Conservation (phyloP, 1,140 invertebrate species). For the Nephila pilipes region DNA sequence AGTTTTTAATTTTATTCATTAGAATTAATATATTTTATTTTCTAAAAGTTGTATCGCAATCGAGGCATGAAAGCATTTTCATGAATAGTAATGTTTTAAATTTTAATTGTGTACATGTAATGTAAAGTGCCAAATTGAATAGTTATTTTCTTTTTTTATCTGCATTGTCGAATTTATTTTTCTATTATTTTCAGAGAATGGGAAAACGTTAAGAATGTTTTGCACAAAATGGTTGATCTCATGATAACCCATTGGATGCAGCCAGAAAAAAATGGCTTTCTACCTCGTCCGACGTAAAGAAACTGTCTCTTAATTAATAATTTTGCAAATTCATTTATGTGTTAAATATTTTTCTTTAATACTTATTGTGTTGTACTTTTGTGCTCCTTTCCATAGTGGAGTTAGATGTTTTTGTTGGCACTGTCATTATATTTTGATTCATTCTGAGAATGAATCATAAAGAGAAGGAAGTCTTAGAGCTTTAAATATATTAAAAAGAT, state of each 20-base stretch:
- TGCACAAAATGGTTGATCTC: constrained; percentile 89
- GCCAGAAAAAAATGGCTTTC: constrained; percentile 88
- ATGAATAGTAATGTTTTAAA: no score
- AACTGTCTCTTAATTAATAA: background rate
- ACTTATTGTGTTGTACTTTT: background rate
- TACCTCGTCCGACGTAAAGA: constrained; percentile 80
- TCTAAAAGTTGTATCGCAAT: no score
- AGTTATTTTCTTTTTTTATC: no score
- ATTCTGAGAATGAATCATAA: background rate
- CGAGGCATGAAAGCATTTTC: no score
- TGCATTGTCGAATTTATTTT: background rate
- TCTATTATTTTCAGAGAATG: constrained; percentile 85
- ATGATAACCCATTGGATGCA: constrained; percentile 91
- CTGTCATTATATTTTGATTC: background rate
- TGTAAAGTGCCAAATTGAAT: no score
- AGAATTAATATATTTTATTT: no score
- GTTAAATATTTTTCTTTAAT: background rate
- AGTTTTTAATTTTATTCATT: no score
- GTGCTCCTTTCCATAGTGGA: background rate
- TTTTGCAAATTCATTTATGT: background rate
- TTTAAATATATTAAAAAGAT: no score
- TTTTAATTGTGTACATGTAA: no score
- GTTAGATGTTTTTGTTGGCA: background rate
- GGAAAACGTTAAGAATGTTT: constrained; percentile 84
- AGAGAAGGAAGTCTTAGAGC: background rate